Percentiles rank a stretch among this genome's conserved stretches.
Evolutionary conservation across 2,888 invertebrate species (phyloP).

Genomic region (Drosophila meridionalis): DNA sequence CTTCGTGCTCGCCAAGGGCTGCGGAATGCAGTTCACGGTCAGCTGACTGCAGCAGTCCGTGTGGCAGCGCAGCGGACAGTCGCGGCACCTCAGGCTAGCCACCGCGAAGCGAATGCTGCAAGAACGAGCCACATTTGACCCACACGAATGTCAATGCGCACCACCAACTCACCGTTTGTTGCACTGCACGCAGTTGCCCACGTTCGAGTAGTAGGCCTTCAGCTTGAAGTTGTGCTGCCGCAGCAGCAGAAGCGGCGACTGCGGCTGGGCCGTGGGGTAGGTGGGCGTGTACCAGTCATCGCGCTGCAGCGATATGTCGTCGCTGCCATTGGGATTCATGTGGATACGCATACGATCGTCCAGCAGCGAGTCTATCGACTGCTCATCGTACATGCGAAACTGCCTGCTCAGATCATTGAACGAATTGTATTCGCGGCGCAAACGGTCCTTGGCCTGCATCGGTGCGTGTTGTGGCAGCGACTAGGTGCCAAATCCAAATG

Average conservation of each 20-base stretch:
- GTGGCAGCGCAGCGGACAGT: constrained; percentile 71
- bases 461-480: constrained; percentile 30
- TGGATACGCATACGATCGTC: constrained; percentile 54
- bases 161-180: constrained; percentile 62
- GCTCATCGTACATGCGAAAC: constrained; percentile 57
- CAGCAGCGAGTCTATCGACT: constrained; percentile 65
- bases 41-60: constrained; percentile 50
- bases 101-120: constrained; percentile 63
- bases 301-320: constrained; percentile 37
- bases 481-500: constrained; percentile 24
- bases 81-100: constrained; percentile 61
- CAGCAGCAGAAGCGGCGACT: constrained; percentile 48
- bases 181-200: constrained; percentile 70
- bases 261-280: constrained; percentile 19
- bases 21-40: constrained; percentile 67
- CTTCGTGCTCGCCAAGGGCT: constrained; percentile 48
- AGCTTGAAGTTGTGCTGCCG: constrained; percentile 68
- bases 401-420: constrained; percentile 59
- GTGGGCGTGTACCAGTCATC: constrained; percentile 33
- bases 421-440: constrained; percentile 63
- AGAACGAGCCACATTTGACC: neutral
- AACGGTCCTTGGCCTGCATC: constrained; percentile 54
- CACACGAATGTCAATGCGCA: too few species aligned
- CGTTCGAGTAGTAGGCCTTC: constrained; percentile 64
- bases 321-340: constrained; percentile 67